Evolutionary conservation across 2,797 vertebrate species (phyloP), one percentile per base, ranked within the genome.

Genomic region (Dendrocincla tyrannina): DNA sequence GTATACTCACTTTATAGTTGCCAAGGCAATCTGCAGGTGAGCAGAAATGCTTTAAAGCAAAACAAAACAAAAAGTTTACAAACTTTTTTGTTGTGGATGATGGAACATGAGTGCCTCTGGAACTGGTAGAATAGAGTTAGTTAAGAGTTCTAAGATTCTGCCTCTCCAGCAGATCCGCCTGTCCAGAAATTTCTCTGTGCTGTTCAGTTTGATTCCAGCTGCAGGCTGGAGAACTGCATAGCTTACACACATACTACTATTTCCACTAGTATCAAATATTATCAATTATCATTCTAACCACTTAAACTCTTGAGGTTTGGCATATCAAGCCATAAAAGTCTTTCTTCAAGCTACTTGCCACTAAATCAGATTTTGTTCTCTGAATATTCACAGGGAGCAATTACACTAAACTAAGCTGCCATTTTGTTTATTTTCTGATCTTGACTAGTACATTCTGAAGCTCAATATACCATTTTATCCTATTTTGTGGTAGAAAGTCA

Each of bases 31-130:
- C 58, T 85, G 44, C 63, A 66, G 47, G 41, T 82, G 60, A 95
- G 76, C 22, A 77, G 32, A 92, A 59, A 33, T 80, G 49, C 37
- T 83, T 89, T 83, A 75, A 88, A 93, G 67, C 35, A 39, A 42
- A 19, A 42, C 44, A 44, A 22, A 46, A 22, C 22, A 42, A 46
- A 46, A 46, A 22, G 44, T 46, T 46, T 46, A 37, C 15, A 74
- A n/a, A 20, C 5, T 70, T 80, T 80, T 81, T 32, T 58, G 1
- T 52, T 72, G 83, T 32, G 33, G 33, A 37, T 84, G 32, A 28
- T 27, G 24, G n/a, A 86, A 67, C 18, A 19, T 15, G 6, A 82
- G 23, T 84, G 44, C 27, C 35, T 52, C 52, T 83, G 53, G 49
- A 60, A 46, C 15, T 60, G 41, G 37, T 66, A 78, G 66, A 86